These are phyloP conservation scores for Epinephelus moara DNA, from an alignment of 2,113 vertebrate species.

Conservation along the genomic window DNA sequence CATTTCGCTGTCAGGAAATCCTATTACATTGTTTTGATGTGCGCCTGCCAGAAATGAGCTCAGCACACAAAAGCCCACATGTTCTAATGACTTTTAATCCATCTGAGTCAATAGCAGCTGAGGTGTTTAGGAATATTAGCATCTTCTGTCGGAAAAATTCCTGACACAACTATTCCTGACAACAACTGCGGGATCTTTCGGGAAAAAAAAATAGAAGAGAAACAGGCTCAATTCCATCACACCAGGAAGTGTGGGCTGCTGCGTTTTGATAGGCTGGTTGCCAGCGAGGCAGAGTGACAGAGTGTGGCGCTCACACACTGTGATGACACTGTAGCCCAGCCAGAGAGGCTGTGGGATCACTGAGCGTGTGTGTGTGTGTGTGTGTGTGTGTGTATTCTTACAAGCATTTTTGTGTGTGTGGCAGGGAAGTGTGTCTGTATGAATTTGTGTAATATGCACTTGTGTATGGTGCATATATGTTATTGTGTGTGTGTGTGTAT, in stretches of 20 bases:
- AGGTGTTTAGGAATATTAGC: conserved; percentile 78
- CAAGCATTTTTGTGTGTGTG: conserved; percentile 17
- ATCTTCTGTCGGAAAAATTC: conserved; percentile 53
- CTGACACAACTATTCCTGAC: conserved; percentile 69
- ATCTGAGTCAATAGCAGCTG: conserved; percentile 73
- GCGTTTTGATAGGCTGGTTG: conserved; percentile 84
- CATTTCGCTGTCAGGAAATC: conserved; percentile 75
- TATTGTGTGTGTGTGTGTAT: neutral
- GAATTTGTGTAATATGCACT: neutral
- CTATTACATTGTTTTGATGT: conserved; percentile 74
- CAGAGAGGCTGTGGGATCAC: conserved; percentile 65
- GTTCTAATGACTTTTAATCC: conserved; percentile 83
- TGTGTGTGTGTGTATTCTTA: neutral
- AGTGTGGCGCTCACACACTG: conserved; percentile 75
- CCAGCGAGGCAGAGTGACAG: conserved; percentile 78
- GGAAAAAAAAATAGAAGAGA: conserved; percentile 13
- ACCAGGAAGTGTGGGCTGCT: conserved; percentile 80
- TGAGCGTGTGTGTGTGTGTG: conserved; percentile 14
- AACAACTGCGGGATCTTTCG: conserved; percentile 51
- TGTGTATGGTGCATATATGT: neutral
- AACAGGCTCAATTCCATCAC: conserved; percentile 74
- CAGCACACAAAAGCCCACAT: conserved; percentile 74
- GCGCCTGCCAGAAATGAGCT: conserved; percentile 72
- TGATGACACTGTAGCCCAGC: conserved; percentile 71
- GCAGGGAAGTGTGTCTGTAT: neutral